phyloP scores from a whole-genome alignment of 2,797 vertebrate species.

The Taenioides sp. region DNA sequence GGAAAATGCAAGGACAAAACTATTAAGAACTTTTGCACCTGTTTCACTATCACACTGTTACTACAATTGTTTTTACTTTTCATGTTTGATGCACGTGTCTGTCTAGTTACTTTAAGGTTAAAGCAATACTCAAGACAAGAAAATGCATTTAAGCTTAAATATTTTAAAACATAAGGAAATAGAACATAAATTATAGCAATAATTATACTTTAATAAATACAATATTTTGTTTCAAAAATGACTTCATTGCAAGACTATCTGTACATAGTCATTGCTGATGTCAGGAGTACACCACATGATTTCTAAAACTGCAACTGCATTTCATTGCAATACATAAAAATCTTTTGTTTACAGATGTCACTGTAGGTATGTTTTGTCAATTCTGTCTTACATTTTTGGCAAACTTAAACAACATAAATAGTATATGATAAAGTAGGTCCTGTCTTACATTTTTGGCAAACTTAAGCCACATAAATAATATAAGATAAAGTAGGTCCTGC shows the following conservation, averaged over 20 bases:
- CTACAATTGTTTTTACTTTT: constrained; percentile 19
- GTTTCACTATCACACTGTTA: constrained; percentile 8
- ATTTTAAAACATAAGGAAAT: constrained; percentile 18
- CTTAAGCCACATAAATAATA: constrained; percentile 34
- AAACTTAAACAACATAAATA: constrained; percentile 35
- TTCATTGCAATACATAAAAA: constrained; percentile 45
- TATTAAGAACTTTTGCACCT: neutral
- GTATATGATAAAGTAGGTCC: constrained; percentile 26
- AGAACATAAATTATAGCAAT: constrained; percentile 20
- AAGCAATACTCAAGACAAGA: constrained; percentile 43
- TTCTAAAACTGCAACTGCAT: constrained; percentile 26
- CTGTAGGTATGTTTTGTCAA: constrained; percentile 47
- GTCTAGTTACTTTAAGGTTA: neutral
- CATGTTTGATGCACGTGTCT: constrained; percentile 1
- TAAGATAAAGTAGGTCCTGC: constrained; percentile 46
- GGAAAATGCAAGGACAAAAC: neutral
- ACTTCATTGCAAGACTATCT: constrained; percentile 21
- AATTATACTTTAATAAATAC: constrained; percentile 15
- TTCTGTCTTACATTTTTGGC: constrained; percentile 43
- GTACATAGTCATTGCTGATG: constrained; percentile 11
- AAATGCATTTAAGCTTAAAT: constrained; percentile 13
- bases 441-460: constrained; percentile 45
- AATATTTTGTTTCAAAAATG: constrained; percentile 11
- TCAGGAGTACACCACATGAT: constrained; percentile 38
- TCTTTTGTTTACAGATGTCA: constrained; percentile 52